Base-by-base conservation (phyloP, 2,797 vertebrate species). In the Hyperoplus lanceolatus region DNA sequence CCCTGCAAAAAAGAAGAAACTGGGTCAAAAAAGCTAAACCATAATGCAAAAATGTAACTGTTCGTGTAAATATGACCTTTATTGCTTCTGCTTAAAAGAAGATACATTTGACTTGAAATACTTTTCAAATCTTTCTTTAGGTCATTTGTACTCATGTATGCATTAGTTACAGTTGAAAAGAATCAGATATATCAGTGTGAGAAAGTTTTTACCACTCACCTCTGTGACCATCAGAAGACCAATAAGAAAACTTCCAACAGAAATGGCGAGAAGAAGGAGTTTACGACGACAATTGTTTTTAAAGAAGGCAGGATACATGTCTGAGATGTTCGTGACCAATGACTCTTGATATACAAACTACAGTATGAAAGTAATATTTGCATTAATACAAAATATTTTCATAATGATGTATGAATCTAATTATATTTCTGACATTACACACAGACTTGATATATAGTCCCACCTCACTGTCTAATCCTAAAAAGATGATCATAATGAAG, bases 391-490 rank as follows among this genome's bases (percentile, higher is more conserved):
- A 18, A 61, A 38, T 3, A 29, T 1, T 3, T 43, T 0, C 18
- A 21, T 11, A 3, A 10, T 12, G 0, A 6, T 21, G 4, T 80
- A 5, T 7, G 2, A 61, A 14, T 72, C 1, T 15, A 38, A 55
- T 29, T 4, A 57, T 48, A 51, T 51, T n/a, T 16, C 15, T 51
- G 16, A 18, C 6, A 38, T 18, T 60, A 11, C 5, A 73, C 69
- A 42, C 14, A 61, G 3, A 55, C 4, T 15, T n/a, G 1, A 58
- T 45, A 5, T 2, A 0, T 18, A 15, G 13, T 71, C 75, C 58
- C 88, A 98, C 98, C 96, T 99, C 96, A 85, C 97, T 98, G 82
- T 99, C 98, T 78, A 99, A 92, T 57, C 98, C 98, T 58, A 99
- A 87, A 73, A 99, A 96, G 82, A 99, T 94, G 77, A 99, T 92